Evolutionary conservation across 1,140 invertebrate genomes (phyloP).

Genomic region (Aleiodes sp.): DNA sequence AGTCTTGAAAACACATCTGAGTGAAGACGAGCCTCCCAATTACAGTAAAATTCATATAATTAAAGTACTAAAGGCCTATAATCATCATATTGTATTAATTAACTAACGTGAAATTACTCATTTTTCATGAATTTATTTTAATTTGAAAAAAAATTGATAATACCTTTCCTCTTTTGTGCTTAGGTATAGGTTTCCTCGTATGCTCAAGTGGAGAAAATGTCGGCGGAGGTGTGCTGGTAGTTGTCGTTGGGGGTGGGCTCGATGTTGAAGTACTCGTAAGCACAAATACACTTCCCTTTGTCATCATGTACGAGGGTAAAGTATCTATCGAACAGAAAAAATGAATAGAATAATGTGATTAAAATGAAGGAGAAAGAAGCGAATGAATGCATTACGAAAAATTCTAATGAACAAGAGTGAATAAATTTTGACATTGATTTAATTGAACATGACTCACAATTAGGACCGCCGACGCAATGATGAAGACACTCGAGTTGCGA

Average conservation of each 20-base stretch:
- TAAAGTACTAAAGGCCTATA: no score
- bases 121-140: no score
- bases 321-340: conserved; percentile 57
- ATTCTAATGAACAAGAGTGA: background rate
- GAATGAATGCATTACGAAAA: background rate
- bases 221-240: conserved; percentile 56
- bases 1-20: no score
- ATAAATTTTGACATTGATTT: conserved; percentile 1
- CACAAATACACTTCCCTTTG: conserved; percentile 61
- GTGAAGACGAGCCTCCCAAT: no score
- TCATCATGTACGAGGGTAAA: conserved; percentile 63
- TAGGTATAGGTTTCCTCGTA: conserved; percentile 72
- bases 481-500: conserved; percentile 77
- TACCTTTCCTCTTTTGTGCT: conserved; percentile 73
- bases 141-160: no score
- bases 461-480: conserved; percentile 70
- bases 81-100: no score
- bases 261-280: conserved; percentile 62
- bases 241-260: conserved; percentile 59
- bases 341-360: no score
- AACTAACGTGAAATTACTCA: no score
- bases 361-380: no score
- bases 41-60: no score
- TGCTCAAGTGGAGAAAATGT: conserved; percentile 60
- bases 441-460: conserved; percentile 53